Evolutionary conservation across 1,140 invertebrate species (phyloP).

Genomic region (Agraylea sexmaculata): DNA sequence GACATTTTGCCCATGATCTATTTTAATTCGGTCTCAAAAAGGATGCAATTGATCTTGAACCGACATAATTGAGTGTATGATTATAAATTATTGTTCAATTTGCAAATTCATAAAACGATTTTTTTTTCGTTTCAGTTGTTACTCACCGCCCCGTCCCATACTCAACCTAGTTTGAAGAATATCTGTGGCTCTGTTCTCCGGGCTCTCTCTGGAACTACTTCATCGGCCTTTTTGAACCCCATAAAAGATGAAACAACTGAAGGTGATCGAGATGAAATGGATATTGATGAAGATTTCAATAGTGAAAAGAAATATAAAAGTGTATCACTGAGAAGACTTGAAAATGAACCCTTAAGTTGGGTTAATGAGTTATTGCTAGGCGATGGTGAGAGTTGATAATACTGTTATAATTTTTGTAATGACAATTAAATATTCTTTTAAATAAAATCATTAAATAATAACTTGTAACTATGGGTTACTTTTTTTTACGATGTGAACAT

Average conservation of each 20-base stretch:
- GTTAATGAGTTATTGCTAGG: no score
- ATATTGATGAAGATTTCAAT: background rate
- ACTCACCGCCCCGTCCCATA: constrained; percentile 31
- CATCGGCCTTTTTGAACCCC: constrained; percentile 6
- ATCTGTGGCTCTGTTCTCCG: constrained; percentile 33
- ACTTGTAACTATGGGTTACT: no score
- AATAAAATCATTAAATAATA: background rate
- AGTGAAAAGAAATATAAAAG: background rate
- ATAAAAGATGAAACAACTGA: background rate
- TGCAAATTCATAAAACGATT: constrained; percentile 8
- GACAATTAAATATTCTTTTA: background rate
- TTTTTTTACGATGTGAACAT: no score
- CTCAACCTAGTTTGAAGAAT: constrained; percentile 32
- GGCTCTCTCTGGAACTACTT: constrained; percentile 29
- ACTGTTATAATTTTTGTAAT: no score
- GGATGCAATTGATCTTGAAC: no score
- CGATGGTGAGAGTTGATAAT: no score
- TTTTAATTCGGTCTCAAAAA: no score
- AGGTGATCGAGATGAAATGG: constrained; percentile 5
- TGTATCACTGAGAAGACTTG: no score
- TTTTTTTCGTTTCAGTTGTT: constrained; percentile 30
- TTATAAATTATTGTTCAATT: no score
- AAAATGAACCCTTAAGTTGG: no score
- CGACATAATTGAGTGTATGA: no score
- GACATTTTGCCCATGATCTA: no score